A percentile compares a stretch with the other conserved stretches of the same genome.
These are phyloP conservation scores for Himalopsyche tibetana DNA, from an alignment of 2,888 invertebrate species.

Conservation along the genomic window DNA sequence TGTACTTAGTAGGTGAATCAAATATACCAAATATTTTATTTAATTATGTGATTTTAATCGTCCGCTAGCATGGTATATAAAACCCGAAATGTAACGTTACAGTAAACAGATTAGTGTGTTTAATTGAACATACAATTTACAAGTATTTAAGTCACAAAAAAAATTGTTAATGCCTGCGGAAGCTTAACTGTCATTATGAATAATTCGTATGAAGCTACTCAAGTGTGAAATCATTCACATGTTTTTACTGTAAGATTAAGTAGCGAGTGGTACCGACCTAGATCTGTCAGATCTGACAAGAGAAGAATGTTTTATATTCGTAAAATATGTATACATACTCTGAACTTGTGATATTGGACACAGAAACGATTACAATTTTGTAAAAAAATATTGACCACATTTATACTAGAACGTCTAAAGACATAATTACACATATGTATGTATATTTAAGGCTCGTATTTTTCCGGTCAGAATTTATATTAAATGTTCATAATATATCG, in stretches of 20 bases:
- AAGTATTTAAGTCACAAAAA: constrained; percentile 29
- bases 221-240: constrained; percentile 31
- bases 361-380: too few relatives aligned
- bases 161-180: constrained; percentile 35
- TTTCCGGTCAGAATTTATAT: too few relatives aligned
- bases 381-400: too few relatives aligned
- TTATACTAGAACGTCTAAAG: too few relatives aligned
- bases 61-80: not conserved
- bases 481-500: too few relatives aligned
- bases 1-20: too few relatives aligned
- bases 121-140: constrained; percentile 42
- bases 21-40: not conserved
- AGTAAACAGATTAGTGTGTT: constrained; percentile 40
- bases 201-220: constrained; percentile 21
- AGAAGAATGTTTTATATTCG: too few relatives aligned
- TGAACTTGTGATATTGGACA: too few relatives aligned
- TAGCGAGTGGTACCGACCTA: not conserved
- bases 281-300: constrained; percentile 1
- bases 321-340: too few relatives aligned
- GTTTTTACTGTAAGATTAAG: constrained; percentile 22
- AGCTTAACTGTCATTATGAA: constrained; percentile 27
- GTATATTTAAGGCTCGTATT: too few relatives aligned
- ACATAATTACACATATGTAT: too few relatives aligned
- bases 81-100: constrained; percentile 27
- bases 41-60: constrained; percentile 8